These are phyloP conservation scores for Epinephelus coioides DNA, from an alignment of 2,797 vertebrate species.

Conservation along the genomic window DNA sequence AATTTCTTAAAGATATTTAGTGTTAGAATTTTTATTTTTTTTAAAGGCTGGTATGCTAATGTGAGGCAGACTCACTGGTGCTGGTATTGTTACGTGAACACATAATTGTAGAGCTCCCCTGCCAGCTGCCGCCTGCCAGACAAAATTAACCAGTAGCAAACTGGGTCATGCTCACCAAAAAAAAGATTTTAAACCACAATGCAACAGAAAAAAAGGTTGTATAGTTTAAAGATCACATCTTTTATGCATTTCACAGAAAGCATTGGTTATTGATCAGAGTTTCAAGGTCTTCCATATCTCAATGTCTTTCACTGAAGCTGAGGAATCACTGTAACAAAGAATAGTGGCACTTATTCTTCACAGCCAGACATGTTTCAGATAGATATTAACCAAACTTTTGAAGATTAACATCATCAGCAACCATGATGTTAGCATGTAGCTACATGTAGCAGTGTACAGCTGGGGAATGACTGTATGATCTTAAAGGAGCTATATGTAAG, in stretches of 20 bases:
- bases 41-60: neutral
- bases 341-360: too few species aligned
- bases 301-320: too few species aligned
- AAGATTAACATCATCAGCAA: too few species aligned
- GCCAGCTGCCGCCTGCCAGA: neutral
- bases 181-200: neutral
- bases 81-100: neutral
- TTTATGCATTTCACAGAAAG: neutral
- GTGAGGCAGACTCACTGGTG: neutral
- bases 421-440: too few species aligned
- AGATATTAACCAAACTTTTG: too few species aligned
- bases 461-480: too few species aligned
- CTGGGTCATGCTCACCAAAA: constrained; percentile 9
- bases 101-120: constrained; percentile 5
- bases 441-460: too few species aligned
- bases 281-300: too few species aligned
- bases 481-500: too few species aligned
- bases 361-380: too few species aligned
- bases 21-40: neutral
- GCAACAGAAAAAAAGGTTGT: neutral
- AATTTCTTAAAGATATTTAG: neutral
- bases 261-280: too few species aligned
- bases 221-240: neutral
- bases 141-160: neutral
- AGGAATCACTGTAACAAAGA: too few species aligned